Evolutionary conservation across 23 tunicate genomes (phyloP).

Genomic region (Trididemnum nubilum): DNA sequence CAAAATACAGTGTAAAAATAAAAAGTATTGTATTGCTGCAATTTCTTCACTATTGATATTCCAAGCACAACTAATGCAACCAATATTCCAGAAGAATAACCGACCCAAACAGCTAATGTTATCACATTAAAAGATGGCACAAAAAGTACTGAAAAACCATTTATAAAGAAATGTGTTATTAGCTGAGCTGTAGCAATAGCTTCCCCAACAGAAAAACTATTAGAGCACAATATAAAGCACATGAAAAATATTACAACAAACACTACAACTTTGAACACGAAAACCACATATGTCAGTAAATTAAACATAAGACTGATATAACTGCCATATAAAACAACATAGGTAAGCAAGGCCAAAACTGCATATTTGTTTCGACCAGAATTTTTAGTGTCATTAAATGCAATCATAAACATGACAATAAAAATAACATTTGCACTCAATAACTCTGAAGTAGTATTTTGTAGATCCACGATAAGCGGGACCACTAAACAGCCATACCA

Average conservation of each 20-base stretch:
- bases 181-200: slow-evolving; percentile 37
- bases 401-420: neutral
- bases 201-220: slow-evolving; percentile 67
- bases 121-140: neutral
- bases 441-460: neutral
- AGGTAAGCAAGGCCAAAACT: neutral
- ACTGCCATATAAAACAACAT: neutral
- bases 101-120: neutral
- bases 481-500: slow-evolving; percentile 46
- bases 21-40: neutral
- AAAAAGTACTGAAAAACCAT: neutral
- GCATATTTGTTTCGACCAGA: too few relatives aligned
- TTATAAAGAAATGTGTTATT: slow-evolving; percentile 9
- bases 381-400: neutral
- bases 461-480: neutral
- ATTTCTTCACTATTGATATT: neutral
- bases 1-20: neutral
- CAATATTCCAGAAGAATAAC: neutral
- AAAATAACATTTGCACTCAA: neutral
- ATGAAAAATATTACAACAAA: slow-evolving; percentile 21
- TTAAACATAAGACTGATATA: neutral
- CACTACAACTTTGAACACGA: neutral
- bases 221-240: slow-evolving; percentile 13
- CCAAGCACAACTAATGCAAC: neutral
- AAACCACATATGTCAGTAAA: neutral